Evolutionary conservation across 1,140 invertebrate species (phyloP), one percentile per base, ranked within the genome.

Genomic region (Drosophila pectinifera): DNA sequence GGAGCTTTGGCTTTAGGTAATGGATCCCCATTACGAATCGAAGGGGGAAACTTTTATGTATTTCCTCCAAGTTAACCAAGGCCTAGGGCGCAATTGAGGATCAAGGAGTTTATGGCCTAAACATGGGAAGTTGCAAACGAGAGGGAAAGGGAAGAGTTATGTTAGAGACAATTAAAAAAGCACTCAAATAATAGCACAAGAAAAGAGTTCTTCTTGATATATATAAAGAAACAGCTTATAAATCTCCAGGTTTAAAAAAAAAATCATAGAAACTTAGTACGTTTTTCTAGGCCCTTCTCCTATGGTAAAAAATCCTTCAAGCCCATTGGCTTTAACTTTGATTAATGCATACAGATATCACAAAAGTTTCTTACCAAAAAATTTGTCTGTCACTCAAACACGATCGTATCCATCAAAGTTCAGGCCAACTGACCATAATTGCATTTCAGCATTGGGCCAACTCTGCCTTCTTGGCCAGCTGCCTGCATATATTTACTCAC

Each of bases 1-100:
- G 73, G 57, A 67, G 83, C 78, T 76, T 76, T 88, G 73, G 70
- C 65, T 88, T 86, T 86, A 86, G 82, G 83, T 88, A 86, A 86
- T 86, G 58, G 83, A 72, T 69, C 49, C 42, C 68, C 31, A 72
- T 72, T 72, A 70, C 65, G 41, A 70, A 46, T 72, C 51, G 49
- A 48, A 16, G 64, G 39, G 11, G 11, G 14, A 38, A 70, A 57
- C 34, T 70, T 70, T 55, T 55, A 31, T 46, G 56, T 46, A 36
- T 43, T 16, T 39, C 11, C 49, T 34, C 0, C 6, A 36, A 53
- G 42, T 57, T 72, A 48, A 22, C 26, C 34, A 46, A 70, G 51
- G 64, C 67, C 67, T 69, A 70, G n/a, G 26, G 42, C 67, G 26
- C 63, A 68, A 69, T 70, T 56, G 51, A 69, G 51, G 39, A 69